phyloP scores from a whole-genome alignment of 2,113 vertebrate genomes.

The Melanostigma gelatinosum region DNA sequence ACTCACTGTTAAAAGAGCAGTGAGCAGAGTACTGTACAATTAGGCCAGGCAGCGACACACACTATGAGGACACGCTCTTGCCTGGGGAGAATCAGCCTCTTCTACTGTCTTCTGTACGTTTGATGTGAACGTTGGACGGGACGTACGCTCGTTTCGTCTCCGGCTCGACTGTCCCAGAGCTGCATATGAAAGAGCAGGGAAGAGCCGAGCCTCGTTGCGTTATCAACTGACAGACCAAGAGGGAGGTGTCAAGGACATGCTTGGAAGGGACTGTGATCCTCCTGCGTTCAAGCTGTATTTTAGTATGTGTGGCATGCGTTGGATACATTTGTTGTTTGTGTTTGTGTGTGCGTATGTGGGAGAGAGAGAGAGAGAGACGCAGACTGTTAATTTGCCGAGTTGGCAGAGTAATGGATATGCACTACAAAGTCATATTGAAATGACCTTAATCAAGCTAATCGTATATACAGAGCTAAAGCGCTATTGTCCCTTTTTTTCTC shows the following conservation, averaged over 20 bases:
- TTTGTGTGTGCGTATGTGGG: constrained; percentile 34
- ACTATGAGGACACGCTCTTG: constrained; percentile 66
- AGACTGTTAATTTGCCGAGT: constrained; percentile 68
- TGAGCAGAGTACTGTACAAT: constrained; percentile 55
- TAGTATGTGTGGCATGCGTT: constrained; percentile 44
- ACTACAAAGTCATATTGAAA: constrained; percentile 74
- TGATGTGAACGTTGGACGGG: constrained; percentile 36
- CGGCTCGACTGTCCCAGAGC: constrained; percentile 35
- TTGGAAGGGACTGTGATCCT: constrained; percentile 28
- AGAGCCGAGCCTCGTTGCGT: constrained; percentile 22
- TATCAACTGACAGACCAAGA: constrained; percentile 36
- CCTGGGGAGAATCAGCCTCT: constrained; percentile 54
- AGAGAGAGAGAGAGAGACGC: background rate
- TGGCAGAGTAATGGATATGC: constrained; percentile 68
- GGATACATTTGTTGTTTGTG: constrained; percentile 48
- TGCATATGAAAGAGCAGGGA: constrained; percentile 19
- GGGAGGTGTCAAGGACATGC: constrained; percentile 63
- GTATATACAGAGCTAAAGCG: constrained; percentile 44
- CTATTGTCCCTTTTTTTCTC: constrained; percentile 76
- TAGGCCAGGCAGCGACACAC: constrained; percentile 56
- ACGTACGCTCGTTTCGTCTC: background rate
- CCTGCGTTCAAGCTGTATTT: constrained; percentile 42
- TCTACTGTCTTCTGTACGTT: constrained; percentile 30
- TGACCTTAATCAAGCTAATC: constrained; percentile 79
- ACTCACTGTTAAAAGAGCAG: constrained; percentile 57